phyloP scores from a whole-genome alignment of 2,797 vertebrate genomes.

The Rhincodon typus region DNA sequence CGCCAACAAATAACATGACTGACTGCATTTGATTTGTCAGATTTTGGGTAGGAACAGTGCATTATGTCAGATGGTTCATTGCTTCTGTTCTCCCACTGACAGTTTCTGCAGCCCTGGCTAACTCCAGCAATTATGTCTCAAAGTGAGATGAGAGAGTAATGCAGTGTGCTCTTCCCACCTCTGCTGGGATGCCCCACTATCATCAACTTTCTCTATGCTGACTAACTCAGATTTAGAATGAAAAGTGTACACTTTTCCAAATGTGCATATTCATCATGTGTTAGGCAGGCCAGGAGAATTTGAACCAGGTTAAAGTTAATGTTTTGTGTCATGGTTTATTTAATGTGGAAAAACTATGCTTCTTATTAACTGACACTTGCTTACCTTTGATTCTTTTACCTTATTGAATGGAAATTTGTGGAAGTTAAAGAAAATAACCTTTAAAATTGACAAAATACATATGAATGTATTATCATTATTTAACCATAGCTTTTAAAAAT shows the following conservation, averaged over 20 bases:
- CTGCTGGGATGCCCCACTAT: not conserved
- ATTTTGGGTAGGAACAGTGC: not conserved
- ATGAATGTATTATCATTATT: not conserved
- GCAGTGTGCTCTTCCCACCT: not conserved
- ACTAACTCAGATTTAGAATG: not conserved
- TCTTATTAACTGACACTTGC: not conserved
- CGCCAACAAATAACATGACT: not conserved
- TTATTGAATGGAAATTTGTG: not conserved
- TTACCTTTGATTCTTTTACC: not conserved
- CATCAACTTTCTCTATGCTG: not conserved
- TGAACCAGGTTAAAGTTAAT: not conserved
- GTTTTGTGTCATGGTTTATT: not conserved
- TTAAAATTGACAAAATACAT: not conserved
- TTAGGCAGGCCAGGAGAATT: not conserved
- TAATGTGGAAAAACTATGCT: not conserved
- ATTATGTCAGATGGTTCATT: too few relatives aligned
- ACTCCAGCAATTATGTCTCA: not conserved
- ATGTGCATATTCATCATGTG: not conserved
- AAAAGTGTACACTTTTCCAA: not conserved
- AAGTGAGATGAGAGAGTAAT: not conserved
- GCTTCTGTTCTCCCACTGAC: not conserved
- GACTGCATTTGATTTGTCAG: not conserved
- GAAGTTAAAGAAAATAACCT: not conserved
- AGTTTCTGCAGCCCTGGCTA: not conserved
- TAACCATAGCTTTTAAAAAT: not conserved